Evolutionary conservation across 1,140 invertebrate genomes (phyloP), one percentile per base, ranked within the genome.

Genomic region (Bombus breviceps): DNA sequence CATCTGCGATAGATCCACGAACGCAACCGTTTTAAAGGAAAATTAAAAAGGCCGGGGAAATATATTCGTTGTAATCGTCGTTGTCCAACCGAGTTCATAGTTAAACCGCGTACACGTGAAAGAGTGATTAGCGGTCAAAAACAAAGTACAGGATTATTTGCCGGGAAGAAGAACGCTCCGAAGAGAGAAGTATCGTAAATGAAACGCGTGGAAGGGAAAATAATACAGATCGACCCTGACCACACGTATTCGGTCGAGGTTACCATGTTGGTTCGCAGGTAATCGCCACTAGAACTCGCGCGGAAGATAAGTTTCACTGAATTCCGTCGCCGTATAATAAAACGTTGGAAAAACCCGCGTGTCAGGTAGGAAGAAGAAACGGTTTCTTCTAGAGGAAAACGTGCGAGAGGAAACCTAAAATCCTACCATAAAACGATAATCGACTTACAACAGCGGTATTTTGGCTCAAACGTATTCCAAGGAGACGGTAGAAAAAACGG

Each of bases 391-490:
- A 9, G 0, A 57, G 12, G n/a, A 4, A 10, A 57, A 80, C 69
- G 83, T 80, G 83, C 77, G 78, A 85, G 80, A 71, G 71, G 18
- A 37, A 79, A 73, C 59, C n/a, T 73, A 62, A 41, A 78, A 72
- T 79, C 32, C 68, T 62, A 71, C 87, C 80, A 71, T 94, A 94
- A 93, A 94, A 87, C 90, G 66, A 94, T 94, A 89, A 94, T 94
- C 92, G 90, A 93, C 94, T 93, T 93, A 94, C 78, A 86, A 91
- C 22, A 72, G 77, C 89, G 89, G 85, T 43, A 32, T 57, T 72
- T 64, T 79, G 34, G 12, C 76, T 12, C 32, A 28, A 5, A 18
- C 34, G 15, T 5, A 5, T 43, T 9, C 25, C 41, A 2, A 13
- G 32, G 1, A 28, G 12, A 6, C 13, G 15, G 18, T 39, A 18